Conservation (phyloP, 2,113 vertebrate species). For the Caranx melampygus region DNA sequence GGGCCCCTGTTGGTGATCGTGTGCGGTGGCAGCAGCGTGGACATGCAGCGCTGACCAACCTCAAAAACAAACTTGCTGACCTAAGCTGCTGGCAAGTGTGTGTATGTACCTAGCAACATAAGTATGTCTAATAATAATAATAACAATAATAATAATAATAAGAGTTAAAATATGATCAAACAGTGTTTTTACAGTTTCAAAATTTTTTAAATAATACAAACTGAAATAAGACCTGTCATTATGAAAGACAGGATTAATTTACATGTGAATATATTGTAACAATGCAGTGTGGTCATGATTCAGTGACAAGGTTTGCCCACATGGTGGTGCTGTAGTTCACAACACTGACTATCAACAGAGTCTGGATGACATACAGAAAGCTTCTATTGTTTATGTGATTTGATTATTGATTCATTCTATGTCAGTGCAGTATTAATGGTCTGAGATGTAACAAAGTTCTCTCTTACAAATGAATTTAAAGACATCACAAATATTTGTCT, state of each 20-base stretch:
- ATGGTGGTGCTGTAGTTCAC: slow-evolving; percentile 44
- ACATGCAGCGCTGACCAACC: slow-evolving; percentile 70
- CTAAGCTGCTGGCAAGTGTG: slow-evolving; percentile 17
- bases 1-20: slow-evolving; percentile 82
- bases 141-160: too few relatives aligned
- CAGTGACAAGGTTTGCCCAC: slow-evolving; percentile 32
- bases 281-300: not conserved
- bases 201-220: not conserved
- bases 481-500: not conserved
- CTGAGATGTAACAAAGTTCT: not conserved
- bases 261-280: not conserved
- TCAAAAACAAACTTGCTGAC: slow-evolving; percentile 66
- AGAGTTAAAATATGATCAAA: too few relatives aligned
- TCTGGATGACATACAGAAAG: not conserved
- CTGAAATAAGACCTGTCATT: not conserved
- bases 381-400: not conserved
- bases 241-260: not conserved
- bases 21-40: slow-evolving; percentile 84
- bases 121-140: not conserved
- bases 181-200: not conserved
- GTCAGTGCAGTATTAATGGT: not conserved
- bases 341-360: not conserved
- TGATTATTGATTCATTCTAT: not conserved
- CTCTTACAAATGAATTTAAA: not conserved
- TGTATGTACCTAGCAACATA: not conserved